Evolutionary conservation across 2,113 vertebrate genomes (phyloP), one percentile per base, ranked within the genome.

Genomic region (Alouatta palliata): DNA sequence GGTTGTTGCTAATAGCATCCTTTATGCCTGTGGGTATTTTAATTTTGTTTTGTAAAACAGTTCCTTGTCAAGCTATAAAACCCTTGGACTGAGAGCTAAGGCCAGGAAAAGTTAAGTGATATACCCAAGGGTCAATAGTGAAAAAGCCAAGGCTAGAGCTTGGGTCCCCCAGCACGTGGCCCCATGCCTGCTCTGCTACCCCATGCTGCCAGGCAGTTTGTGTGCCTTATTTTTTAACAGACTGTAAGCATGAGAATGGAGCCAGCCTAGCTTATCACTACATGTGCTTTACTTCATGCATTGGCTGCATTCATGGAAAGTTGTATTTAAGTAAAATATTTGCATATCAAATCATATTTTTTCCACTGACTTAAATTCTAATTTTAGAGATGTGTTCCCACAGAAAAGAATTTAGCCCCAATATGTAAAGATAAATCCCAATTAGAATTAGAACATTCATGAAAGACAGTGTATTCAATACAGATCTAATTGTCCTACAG

Each of bases 301-400:
- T 3, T 94, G 90, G 76, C 76, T 96, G 37, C 71, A 92, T 43
- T 76, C 90, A 87, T 6, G 25, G 58, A 92, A 94, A 94, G 90
- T 68, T 90, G 56, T 79, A 94, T 91, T 95, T 77, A 92, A 96
- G 86, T 97, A 94, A 96, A 95, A 94, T 96, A 94, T 92, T 90
- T 95, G 84, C 94, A 94, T 94, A 82, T 92, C 58, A 84, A 95
- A 96, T 93, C 83, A 68, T 96, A 52, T 75, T 95, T 84, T 92
- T 86, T 70, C 94, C 73, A 90, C 49, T 92, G 71, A 96, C 94
- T 96, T 95, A 77, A 76, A 92, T 71, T 91, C 80, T 90, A 80
- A 95, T 85, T 92, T 95, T 95, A 61, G 94, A 88, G 49, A 90
- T 90, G 66, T 95, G 52, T 88, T 85, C 71, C 90, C 92, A 97